Conservation (phyloP, 1,140 invertebrate genomes). For the Drosophila neocordata region DNA sequence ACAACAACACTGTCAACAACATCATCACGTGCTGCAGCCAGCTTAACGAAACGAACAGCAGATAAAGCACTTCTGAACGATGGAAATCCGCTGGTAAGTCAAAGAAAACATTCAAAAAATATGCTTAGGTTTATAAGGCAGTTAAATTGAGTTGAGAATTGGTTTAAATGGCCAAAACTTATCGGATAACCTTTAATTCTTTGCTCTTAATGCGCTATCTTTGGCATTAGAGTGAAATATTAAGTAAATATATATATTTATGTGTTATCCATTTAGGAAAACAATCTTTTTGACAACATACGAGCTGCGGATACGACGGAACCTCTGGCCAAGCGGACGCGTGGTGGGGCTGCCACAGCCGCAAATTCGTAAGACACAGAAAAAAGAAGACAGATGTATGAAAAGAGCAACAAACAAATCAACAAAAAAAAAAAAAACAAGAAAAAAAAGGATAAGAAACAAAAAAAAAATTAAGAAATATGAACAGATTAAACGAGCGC, state of each 20-base stretch:
- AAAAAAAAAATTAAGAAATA: neutral
- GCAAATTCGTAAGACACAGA: conserved; percentile 53
- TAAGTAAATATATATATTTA: neutral
- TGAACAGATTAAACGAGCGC: conserved; percentile 33
- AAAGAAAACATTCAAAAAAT: too few species aligned
- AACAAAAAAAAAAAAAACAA: conserved; percentile 15
- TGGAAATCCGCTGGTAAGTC: conserved; percentile 57
- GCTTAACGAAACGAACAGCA: conserved; percentile 48
- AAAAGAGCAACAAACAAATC: conserved; percentile 3
- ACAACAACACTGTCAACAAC: conserved; percentile 37
- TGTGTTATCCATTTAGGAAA: conserved; percentile 44
- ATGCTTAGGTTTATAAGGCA: too few species aligned
- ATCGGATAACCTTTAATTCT: too few species aligned
- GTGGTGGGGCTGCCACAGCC: conserved; percentile 57
- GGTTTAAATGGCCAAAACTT: too few species aligned
- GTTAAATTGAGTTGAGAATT: too few species aligned
- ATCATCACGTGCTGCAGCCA: conserved; percentile 30
- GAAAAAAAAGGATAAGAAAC: conserved; percentile 1
- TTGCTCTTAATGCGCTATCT: too few species aligned
- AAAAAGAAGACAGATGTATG: neutral
- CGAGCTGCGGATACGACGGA: conserved; percentile 68
- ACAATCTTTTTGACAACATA: conserved; percentile 70
- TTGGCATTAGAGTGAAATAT: too few species aligned
- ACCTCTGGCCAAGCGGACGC: conserved; percentile 65
- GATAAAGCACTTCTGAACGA: conserved; percentile 52